Base-by-base conservation (phyloP, 2,888 invertebrate species). In the Caradrina kadenii region DNA sequence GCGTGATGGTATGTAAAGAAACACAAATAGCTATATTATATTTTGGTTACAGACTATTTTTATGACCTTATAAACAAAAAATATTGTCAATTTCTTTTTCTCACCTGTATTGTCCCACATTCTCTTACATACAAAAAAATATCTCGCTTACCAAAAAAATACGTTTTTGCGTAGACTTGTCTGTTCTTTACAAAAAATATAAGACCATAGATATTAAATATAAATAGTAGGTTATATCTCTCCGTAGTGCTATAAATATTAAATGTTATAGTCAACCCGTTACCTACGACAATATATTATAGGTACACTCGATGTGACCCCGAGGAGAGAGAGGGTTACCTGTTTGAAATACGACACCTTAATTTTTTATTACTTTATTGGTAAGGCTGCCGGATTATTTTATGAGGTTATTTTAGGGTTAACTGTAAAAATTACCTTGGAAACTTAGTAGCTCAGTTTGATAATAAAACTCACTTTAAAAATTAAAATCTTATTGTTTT, bases 311-410 rank as follows among this genome's bases (percentile, higher is more conserved):
- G 62, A 81, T 81, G 78, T 75, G 74, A 65, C 81, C 81, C 81
- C 35, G 49, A 74, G 81, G 81, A 80, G 45, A n/a, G 50, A 2
- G 53, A 65, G 73, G 70, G 72, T 72, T 61, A 55, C 72, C 60
- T 26, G 53, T 53, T 64, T 81, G 68, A 75, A 61, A 67, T 74
- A 74, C 50, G n/a, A 63, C 26, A 10, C 75, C 72, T 74, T 70
- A 72, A 64, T 70, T 70, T 79, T 81, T 81, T 72, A 80, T 79
- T 60, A 68, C 69, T 67, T 75, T 74, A 78, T 75, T 54, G 79
- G 67, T 50, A 55, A 69, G 52, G 42, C 31, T 19, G 35, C 7
- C 7, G 50, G 39, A 55, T 73, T 64, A 62, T 69, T 76, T 69
- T 65, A 69, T 35, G 59, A 52, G n/a, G 17, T 63, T 73, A 59